phyloP scores from a whole-genome alignment of 2,113 vertebrate species.

The Macroglossus sobrinus region DNA sequence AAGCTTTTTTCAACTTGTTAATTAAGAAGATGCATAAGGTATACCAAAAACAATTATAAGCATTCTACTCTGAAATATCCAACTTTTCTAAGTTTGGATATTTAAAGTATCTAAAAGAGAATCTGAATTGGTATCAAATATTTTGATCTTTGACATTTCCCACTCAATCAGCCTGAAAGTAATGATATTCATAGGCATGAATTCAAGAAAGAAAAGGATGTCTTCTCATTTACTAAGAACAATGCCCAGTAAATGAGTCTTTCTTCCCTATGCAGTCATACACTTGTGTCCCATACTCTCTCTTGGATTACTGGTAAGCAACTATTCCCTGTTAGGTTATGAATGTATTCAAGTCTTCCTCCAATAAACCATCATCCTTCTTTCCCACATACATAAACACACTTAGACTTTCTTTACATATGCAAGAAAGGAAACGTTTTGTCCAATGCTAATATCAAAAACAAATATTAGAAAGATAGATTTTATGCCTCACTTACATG shows the following conservation, averaged over 20 bases:
- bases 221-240: background rate
- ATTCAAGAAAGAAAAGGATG: background rate
- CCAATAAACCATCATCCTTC: background rate
- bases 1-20: constrained; percentile 41
- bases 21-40: constrained; percentile 39
- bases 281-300: background rate
- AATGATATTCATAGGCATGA: background rate
- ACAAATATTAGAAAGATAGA: background rate
- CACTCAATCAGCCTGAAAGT: background rate
- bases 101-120: background rate
- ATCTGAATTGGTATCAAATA: background rate
- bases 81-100: background rate
- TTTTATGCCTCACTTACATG: background rate
- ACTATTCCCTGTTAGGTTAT: background rate
- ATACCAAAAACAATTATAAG: constrained; percentile 14
- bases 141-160: background rate
- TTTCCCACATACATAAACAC: background rate
- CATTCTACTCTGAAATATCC: background rate
- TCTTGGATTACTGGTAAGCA: background rate
- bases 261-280: background rate
- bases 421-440: background rate
- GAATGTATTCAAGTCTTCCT: background rate
- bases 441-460: background rate
- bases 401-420: background rate
- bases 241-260: background rate